Conservation (phyloP, 2,797 vertebrate genomes). For the Buphagus erythrorhynchus region DNA sequence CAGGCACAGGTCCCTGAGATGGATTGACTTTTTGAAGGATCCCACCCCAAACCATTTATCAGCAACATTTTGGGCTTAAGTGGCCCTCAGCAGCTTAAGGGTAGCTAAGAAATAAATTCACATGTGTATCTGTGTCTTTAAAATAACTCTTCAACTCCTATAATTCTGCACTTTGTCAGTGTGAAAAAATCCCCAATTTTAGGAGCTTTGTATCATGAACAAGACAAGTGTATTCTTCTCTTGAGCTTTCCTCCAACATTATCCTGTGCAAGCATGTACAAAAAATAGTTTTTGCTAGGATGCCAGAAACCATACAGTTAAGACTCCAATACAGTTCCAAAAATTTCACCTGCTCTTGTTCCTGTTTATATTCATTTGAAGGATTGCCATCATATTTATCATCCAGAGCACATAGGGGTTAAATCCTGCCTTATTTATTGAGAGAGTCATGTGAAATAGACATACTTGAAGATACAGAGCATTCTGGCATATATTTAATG, state of each 20-base stretch:
- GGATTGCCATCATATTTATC: not conserved
- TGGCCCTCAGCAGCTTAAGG: not conserved
- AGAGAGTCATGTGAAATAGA: not conserved
- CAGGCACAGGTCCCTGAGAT: not conserved
- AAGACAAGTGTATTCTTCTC: not conserved
- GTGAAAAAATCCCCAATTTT: not conserved
- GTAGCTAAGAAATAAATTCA: not conserved
- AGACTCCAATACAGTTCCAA: not conserved
- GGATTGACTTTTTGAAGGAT: not conserved
- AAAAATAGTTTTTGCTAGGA: not conserved
- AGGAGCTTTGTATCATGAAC: not conserved
- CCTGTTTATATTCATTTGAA: not conserved
- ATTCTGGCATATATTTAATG: not conserved
- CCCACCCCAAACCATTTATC: not conserved
- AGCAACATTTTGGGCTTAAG: not conserved
- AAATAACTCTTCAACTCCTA: not conserved
- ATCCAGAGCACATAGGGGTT: not conserved
- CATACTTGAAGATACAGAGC: not conserved
- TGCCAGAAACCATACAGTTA: not conserved
- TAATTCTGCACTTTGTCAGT: not conserved
- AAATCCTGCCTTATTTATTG: not conserved
- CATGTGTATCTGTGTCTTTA: not conserved
- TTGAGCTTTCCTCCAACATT: not conserved
- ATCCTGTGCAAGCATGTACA: not conserved
- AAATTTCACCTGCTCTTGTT: not conserved